Evolutionary conservation across 2,888 invertebrate genomes (phyloP), one percentile per base, ranked within the genome.

Genomic region (Endotricha flammealis): DNA sequence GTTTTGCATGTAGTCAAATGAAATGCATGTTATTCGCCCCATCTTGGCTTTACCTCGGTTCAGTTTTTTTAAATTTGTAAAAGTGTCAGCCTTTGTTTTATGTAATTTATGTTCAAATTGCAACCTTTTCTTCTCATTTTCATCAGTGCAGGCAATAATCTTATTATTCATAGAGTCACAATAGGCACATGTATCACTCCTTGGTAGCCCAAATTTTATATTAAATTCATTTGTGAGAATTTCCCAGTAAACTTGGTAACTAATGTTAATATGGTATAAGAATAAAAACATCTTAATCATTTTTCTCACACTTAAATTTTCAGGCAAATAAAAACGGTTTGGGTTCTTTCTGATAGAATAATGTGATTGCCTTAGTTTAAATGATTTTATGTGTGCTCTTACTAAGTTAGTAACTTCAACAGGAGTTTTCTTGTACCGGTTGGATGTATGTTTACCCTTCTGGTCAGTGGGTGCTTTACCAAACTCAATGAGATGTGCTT

Each of bases 1-100:
- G 28, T 40, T 43, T 20, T 43, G 43, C 40, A 40, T 43, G 9
- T 32, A 40, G 20, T 43, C 43, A 14, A 43, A 40, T 8, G 22
- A 29, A 8, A 41, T 13, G 20, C 13, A 23, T 27, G 34, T 25
- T 6, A 14, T 12, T 23, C 32, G 22, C 22, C 32, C 37, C 14
- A 28, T 7, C 14, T n/a, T n/a, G n/a, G n/a, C n/a, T n/a, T n/a
- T n/a, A n/a, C n/a, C n/a, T n/a, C n/a, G n/a, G n/a, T n/a, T n/a
- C n/a, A n/a, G n/a, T n/a, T 41, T 33, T 22, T 28, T 37, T 20
- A 20, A 20, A 27, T 37, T 41, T 38, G n/a, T 31, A 24, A 36
- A 37, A 25, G 36, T 36, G 11, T 39, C 27, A 20, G 32, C 39
- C 27, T 39, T 39, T 27, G 31, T 20, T 16, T 34, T 16, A 33